These are phyloP conservation scores for Semaprochilodus insignis DNA, from an alignment of 2,797 vertebrate species.

Conservation along the genomic window DNA sequence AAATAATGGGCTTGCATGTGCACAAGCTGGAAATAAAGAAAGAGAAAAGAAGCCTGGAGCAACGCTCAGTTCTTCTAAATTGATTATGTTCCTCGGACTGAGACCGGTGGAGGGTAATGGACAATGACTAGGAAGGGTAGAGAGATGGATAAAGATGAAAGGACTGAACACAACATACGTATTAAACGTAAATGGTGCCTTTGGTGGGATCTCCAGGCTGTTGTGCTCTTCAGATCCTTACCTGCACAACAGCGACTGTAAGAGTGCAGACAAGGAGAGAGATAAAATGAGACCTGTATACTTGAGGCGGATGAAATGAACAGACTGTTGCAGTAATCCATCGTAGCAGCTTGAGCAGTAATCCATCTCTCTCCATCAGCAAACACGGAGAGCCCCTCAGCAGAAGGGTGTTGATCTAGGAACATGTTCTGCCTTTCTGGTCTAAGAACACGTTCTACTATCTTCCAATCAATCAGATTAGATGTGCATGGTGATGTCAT, in stretches of 20 bases:
- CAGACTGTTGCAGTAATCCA: neutral
- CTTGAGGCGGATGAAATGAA: neutral
- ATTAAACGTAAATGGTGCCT: neutral
- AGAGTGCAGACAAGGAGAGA: neutral
- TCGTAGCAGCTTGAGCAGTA: neutral
- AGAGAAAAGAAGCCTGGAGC: neutral
- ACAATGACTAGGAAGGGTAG: too few relatives aligned
- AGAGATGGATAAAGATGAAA: neutral
- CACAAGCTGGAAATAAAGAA: neutral
- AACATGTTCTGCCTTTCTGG: neutral
- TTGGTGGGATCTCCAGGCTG: neutral
- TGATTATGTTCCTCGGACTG: neutral
- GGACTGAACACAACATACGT: neutral
- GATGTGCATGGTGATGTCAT: neutral
- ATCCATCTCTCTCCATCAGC: neutral
- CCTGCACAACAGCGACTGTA: neutral
- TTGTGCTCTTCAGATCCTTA: neutral
- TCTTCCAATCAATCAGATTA: neutral
- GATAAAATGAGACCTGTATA: neutral
- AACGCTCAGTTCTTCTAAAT: neutral
- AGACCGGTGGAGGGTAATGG: neutral
- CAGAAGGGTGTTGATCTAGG: neutral
- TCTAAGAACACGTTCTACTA: neutral
- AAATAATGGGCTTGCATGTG: neutral
- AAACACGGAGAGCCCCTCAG: neutral